A percentile compares a stretch with the other conserved stretches of the same genome.
phyloP scores from a whole-genome alignment of 2,113 vertebrate genomes.

The Epinephelus lanceolatus region DNA sequence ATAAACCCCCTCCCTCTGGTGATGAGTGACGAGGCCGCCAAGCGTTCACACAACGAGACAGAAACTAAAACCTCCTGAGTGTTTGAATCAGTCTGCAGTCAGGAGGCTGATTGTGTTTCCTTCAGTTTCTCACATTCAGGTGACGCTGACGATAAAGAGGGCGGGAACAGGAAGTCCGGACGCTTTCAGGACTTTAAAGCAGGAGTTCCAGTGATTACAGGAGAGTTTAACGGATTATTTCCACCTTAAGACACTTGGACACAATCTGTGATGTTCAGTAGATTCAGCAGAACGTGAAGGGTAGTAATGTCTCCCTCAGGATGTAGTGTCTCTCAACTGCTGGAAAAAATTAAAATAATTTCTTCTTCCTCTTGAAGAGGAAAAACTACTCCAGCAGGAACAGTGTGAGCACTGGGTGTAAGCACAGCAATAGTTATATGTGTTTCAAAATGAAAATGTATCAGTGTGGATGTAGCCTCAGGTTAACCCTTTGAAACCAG shows the following conservation, averaged over 20 bases:
- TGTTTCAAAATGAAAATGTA: too few relatives aligned
- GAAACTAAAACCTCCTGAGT: neutral
- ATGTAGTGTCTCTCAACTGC: too few relatives aligned
- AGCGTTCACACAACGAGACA: neutral
- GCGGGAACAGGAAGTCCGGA: neutral
- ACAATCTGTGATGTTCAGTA: neutral
- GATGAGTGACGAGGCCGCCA: neutral
- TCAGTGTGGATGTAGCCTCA: too few relatives aligned
- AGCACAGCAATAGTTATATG: too few relatives aligned
- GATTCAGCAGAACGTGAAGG: too few relatives aligned
- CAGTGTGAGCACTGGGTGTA: too few relatives aligned
- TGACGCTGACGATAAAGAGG: neutral
- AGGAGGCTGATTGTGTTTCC: neutral
- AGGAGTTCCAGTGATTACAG: neutral
- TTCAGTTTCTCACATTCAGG: constrained; percentile 4
- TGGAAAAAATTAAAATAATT: too few relatives aligned
- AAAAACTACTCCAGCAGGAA: too few relatives aligned
- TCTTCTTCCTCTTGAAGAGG: too few relatives aligned
- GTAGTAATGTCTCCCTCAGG: too few relatives aligned
- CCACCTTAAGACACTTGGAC: neutral
- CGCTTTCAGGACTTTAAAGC: neutral
- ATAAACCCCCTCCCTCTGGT: neutral
- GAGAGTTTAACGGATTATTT: neutral
- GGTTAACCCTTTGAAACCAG: too few relatives aligned
- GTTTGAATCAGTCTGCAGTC: neutral